Evolutionary conservation across 2,113 vertebrate genomes (phyloP), one percentile per base, ranked within the genome.

Genomic region (Aphyosemion australe): DNA sequence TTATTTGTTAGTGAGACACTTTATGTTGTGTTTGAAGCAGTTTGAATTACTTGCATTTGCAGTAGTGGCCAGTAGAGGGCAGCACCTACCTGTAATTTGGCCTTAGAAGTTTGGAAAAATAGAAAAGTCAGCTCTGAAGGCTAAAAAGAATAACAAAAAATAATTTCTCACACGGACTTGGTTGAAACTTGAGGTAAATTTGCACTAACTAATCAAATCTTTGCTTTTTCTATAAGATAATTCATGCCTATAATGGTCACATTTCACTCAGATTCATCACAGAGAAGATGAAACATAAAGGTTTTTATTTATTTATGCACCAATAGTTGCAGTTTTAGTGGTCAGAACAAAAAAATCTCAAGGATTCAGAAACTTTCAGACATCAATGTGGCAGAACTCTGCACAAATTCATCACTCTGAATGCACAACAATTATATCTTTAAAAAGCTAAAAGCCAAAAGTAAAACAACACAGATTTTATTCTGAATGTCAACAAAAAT

Each of bases 51-150:
- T 8, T 8, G 1, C 16, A 8, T 12, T 2, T n/a, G 15, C 15
- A 7, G 16, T 20, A 20, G 26, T 1, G 32, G 2, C 69, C 86
- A 76, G 2, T 39, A 84, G 86, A 72, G 84, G 79, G 78, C 82
- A 84, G 68, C 78, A 65, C 48, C 18, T 8, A 34, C 56, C 7
- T 48, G n/a, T 11, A 48, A 11, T 48, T 48, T 48, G 18, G 46
- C 46, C 34, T 37, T 37, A 12, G 4, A 20, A 12, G 2, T 2
- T 20, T 21, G 1, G 11, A 50, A 12, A 11, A 50, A 7, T 20
- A 20, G 18, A 10, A 15, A 50, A 20, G 8, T 50, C 1, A 21
- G 19, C 20, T 50, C n/a, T 50, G 41, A 42, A 42, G 1, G 41
- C 12, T 42, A 42, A 42, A 12, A 42, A 2, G 2, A 42, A 42